Evolutionary conservation across 2,888 invertebrate species (phyloP).

Genomic region (Cremastobaeus sp.): DNA sequence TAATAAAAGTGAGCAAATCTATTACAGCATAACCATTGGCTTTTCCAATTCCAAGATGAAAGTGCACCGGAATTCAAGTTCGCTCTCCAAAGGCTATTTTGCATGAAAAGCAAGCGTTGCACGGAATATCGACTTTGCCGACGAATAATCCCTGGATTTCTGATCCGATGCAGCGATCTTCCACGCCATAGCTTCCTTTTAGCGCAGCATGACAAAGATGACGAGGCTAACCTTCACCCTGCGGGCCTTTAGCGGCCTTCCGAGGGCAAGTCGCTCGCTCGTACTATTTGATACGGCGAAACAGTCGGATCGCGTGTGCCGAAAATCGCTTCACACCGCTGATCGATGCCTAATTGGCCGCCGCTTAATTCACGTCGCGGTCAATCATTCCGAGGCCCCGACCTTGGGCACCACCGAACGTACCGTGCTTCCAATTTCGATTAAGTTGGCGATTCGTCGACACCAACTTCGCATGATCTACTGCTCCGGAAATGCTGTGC

Average conservation of each 20-base stretch:
- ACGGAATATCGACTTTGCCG: conserved; percentile 20
- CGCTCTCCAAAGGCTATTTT: neutral
- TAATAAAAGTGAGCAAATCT: neutral
- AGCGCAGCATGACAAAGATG: conserved; percentile 8
- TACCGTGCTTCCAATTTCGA: conserved; percentile 25
- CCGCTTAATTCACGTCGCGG: conserved; percentile 23
- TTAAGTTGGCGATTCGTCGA: conserved; percentile 7
- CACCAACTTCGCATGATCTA: too few species aligned
- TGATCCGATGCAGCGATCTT: conserved; percentile 20
- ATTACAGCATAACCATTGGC: neutral
- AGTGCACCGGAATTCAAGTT: conserved; percentile 4
- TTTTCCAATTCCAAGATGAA: neutral
- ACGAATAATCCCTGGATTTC: conserved; percentile 9
- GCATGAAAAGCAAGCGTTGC: conserved; percentile 7
- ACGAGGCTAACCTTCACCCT: conserved; percentile 44
- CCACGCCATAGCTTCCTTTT: conserved; percentile 9
- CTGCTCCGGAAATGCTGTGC: too few species aligned
- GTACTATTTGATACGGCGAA: conserved; percentile 26
- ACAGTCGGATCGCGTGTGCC: conserved; percentile 46
- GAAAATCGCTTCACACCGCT: conserved; percentile 23
- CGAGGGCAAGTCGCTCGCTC: neutral
- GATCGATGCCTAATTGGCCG: conserved; percentile 48
- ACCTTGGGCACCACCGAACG: conserved; percentile 38
- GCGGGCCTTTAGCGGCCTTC: conserved; percentile 31
- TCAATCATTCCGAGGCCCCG: conserved; percentile 33